Conservation (phyloP, 2,888 invertebrate species). For the Caenorhabditis sulstoni region DNA sequence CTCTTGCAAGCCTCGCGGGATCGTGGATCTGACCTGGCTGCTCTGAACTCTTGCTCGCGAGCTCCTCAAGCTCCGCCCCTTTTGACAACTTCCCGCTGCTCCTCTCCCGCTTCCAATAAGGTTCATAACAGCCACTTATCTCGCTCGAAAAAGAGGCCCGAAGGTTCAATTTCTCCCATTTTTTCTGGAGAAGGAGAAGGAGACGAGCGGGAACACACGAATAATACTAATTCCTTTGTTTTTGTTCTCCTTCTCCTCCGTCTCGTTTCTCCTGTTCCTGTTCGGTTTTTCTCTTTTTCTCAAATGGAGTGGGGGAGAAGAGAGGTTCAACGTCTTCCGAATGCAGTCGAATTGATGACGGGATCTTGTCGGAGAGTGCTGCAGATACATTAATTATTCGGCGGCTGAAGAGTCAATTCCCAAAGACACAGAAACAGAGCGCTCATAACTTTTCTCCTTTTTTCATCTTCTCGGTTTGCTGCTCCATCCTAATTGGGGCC, state of each 20-base stretch:
- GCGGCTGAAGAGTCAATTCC: not conserved
- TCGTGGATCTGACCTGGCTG: too few relatives aligned
- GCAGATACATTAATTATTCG: slow-evolving; percentile 8
- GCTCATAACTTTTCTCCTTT: not conserved
- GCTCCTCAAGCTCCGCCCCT: too few relatives aligned
- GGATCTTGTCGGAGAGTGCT: too few relatives aligned
- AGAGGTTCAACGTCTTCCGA: too few relatives aligned
- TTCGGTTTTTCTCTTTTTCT: not conserved
- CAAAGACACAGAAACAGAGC: too few relatives aligned
- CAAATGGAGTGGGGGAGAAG: not conserved
- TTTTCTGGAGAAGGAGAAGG: not conserved
- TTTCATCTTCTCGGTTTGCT: slow-evolving; percentile 1
- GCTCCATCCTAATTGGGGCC: not conserved
- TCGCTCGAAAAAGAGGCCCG: not conserved
- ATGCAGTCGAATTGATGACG: slow-evolving; percentile 1
- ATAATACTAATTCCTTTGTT: slow-evolving; percentile 32
- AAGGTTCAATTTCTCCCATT: slow-evolving; percentile 13
- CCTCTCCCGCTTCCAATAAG: too few relatives aligned
- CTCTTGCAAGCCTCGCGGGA: too few relatives aligned
- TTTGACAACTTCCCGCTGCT: too few relatives aligned
- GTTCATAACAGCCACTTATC: slow-evolving; percentile 25
- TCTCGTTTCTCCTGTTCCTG: not conserved
- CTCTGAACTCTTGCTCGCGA: too few relatives aligned
- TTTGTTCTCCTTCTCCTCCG: not conserved
- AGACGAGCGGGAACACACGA: slow-evolving; percentile 10